Evolutionary conservation across 2,888 invertebrate genomes (phyloP).

Genomic region (Chelonus formosanus): DNA sequence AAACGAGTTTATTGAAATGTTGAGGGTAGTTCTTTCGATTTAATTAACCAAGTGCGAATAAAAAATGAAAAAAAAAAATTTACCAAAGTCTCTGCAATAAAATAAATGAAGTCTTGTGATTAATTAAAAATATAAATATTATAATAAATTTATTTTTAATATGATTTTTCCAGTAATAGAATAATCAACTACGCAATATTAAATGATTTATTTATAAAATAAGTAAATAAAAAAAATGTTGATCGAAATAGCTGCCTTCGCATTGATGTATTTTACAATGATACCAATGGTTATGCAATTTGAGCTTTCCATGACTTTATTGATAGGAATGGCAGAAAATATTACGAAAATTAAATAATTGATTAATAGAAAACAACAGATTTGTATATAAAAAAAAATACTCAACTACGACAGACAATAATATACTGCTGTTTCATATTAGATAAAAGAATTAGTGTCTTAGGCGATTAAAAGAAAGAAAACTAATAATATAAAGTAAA

Average conservation of each 20-base stretch:
- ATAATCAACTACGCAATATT: too few species aligned
- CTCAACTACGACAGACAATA: constrained; percentile 62
- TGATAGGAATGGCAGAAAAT: constrained; percentile 8
- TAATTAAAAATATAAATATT: too few species aligned
- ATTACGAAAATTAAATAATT: constrained; percentile 21
- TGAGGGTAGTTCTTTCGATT: constrained; percentile 46
- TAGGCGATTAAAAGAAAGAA: constrained; percentile 15
- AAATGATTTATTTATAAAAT: neutral
- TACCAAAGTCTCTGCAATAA: too few species aligned
- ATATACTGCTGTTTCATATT: constrained; percentile 60
- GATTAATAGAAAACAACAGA: constrained; percentile 3
- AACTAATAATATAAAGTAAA: constrained; percentile 30
- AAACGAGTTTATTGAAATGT: constrained; percentile 45
- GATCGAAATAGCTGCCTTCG: constrained; percentile 42
- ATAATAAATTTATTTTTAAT: too few species aligned
- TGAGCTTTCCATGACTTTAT: constrained; percentile 60
- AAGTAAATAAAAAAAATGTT: constrained; percentile 19
- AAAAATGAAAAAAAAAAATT: constrained; percentile 2
- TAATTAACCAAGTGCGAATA: constrained; percentile 7
- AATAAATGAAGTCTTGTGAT: too few species aligned
- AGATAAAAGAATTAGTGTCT: constrained; percentile 38
- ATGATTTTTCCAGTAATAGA: too few species aligned
- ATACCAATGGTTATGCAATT: constrained; percentile 52
- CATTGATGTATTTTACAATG: constrained; percentile 40
- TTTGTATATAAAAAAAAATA: constrained; percentile 29